These are phyloP conservation scores for Metridium senile DNA, from an alignment of 92 coral and sea anemone species.

Conservation along the genomic window DNA sequence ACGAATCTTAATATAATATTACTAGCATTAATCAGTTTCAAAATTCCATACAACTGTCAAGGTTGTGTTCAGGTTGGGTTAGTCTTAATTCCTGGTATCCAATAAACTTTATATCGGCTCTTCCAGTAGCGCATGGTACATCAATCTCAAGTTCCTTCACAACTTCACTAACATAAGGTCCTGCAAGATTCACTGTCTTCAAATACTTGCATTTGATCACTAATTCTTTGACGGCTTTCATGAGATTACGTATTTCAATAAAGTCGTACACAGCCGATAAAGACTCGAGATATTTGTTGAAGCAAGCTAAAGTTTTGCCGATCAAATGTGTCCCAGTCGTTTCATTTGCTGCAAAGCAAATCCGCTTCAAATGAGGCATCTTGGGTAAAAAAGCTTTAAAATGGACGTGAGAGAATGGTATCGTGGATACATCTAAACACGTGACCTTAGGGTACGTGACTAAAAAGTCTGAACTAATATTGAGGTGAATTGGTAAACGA, in stretches of 20 bases:
- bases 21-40: neutral
- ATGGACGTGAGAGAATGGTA: conserved; percentile 63
- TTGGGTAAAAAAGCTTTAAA: conserved; percentile 69
- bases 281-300: conserved; percentile 42
- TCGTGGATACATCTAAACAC: conserved; percentile 71
- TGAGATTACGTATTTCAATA: conserved; percentile 53
- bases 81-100: conserved; percentile 38
- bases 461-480: conserved; percentile 50
- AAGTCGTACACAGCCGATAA: conserved; percentile 60
- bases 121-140: neutral
- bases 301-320: conserved; percentile 43
- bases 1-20: no score
- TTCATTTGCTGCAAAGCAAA: conserved; percentile 77
- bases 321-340: conserved; percentile 60
- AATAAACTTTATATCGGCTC: conserved; percentile 4
- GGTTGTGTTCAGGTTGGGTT: conserved; percentile 24
- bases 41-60: conserved; percentile 37
- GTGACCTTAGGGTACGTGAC: conserved; percentile 55
- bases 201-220: conserved; percentile 46
- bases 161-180: conserved; percentile 66
- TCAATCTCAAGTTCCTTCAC: conserved; percentile 31
- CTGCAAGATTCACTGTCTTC: conserved; percentile 52
- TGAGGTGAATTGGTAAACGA: conserved; percentile 72
- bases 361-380: conserved; percentile 42
- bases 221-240: conserved; percentile 47